A percentile compares a stretch with the other conserved stretches of the same genome.
phyloP scores from a whole-genome alignment of 1,140 invertebrate genomes.

The Aphaenogaster rudis region DNA sequence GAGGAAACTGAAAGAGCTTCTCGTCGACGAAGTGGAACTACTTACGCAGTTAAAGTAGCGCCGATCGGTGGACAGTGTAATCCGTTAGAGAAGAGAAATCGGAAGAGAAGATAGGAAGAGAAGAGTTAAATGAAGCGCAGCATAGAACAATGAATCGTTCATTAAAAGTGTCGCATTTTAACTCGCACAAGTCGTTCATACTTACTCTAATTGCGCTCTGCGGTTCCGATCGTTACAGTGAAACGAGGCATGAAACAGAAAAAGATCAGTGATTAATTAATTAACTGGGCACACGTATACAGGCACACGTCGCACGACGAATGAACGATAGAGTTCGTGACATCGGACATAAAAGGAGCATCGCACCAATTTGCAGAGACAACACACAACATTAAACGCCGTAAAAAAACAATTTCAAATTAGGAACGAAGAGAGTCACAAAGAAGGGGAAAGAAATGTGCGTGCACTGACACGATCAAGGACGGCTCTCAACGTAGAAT shows the following conservation, averaged over 20 bases:
- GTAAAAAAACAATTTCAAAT: conserved; percentile 17
- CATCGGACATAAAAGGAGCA: conserved; percentile 28
- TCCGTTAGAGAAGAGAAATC: conserved; percentile 72
- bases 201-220: conserved; percentile 90
- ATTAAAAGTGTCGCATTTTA: conserved; percentile 58
- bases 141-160: conserved; percentile 51
- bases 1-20: conserved; percentile 3
- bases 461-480: conserved; percentile 33
- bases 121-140: conserved; percentile 66
- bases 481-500: neutral
- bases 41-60: conserved; percentile 68
- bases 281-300: conserved; percentile 34
- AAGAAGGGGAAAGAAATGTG: neutral
- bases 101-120: conserved; percentile 71
- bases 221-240: conserved; percentile 78
- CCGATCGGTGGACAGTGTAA: conserved; percentile 51
- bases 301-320: conserved; percentile 20
- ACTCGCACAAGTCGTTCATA: conserved; percentile 78
- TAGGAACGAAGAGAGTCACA: neutral
- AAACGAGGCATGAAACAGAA: conserved; percentile 87
- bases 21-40: conserved; percentile 51
- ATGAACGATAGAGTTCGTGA: neutral
- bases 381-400: conserved; percentile 33
- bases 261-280: conserved; percentile 77
- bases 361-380: conserved; percentile 23